These are phyloP conservation scores for Luehdorfia chinensis DNA, from an alignment of 1,140 invertebrate species.

Conservation along the genomic window DNA sequence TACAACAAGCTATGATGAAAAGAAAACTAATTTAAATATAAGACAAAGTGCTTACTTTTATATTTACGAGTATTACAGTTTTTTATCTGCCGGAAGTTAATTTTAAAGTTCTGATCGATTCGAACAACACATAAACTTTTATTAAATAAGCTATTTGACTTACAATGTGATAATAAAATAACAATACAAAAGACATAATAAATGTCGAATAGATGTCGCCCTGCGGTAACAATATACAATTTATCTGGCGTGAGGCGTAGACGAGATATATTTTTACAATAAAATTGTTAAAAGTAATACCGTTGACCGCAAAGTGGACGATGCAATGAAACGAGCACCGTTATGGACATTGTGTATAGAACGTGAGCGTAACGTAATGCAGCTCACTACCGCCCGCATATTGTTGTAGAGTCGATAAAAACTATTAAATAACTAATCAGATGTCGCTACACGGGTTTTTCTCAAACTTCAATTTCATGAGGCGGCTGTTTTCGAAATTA, in stretches of 20 bases:
- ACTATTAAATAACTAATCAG: constrained; percentile 35
- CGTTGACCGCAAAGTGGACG: constrained; percentile 50
- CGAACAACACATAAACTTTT: constrained; percentile 15
- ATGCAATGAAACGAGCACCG: constrained; percentile 41
- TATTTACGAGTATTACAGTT: no score
- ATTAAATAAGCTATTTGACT: constrained; percentile 31
- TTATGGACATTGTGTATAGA: constrained; percentile 56
- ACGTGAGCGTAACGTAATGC: constrained; percentile 59
- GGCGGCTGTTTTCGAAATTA: constrained; percentile 30
- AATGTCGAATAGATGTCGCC: constrained; percentile 37
- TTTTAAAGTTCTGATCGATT: constrained; percentile 8
- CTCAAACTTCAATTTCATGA: constrained; percentile 20
- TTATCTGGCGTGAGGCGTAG: constrained; percentile 34
- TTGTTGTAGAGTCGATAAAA: constrained; percentile 44
- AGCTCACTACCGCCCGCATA: constrained; percentile 35
- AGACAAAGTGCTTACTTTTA: no score
- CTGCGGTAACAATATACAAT: constrained; percentile 49
- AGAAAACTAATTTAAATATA: no score
- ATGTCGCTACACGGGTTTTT: constrained; percentile 33
- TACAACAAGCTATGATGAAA: no score
- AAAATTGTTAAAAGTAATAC: constrained; percentile 52
- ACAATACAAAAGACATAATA: constrained; percentile 33
- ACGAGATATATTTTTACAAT: constrained; percentile 42
- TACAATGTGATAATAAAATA: constrained; percentile 33
- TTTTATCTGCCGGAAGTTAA: constrained; percentile 1